Evolutionary conservation across 2,797 vertebrate species (phyloP).

Genomic region (Chlorospingus semifuscus): DNA sequence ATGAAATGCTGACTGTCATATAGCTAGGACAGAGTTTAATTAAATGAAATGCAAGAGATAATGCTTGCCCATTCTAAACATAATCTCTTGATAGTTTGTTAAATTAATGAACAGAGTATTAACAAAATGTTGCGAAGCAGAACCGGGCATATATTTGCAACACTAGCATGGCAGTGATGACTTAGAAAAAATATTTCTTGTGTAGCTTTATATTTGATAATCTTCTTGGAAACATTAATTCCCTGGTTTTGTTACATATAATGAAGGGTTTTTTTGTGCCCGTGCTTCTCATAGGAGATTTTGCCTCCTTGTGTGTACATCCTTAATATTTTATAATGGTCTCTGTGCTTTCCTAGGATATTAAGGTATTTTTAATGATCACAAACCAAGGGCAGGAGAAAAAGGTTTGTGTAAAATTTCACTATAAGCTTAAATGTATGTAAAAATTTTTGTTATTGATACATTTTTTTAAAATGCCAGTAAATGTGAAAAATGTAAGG

Average conservation of each 20-base stretch:
- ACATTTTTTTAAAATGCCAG: neutral
- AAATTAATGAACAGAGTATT: conserved; percentile 72
- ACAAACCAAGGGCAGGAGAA: neutral
- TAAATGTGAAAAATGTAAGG: neutral
- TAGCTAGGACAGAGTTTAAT: conserved; percentile 71
- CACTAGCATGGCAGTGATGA: neutral
- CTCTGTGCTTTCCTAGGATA: neutral
- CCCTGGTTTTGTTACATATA: neutral
- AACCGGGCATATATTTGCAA: conserved; percentile 43
- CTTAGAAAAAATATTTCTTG: conserved; percentile 7
- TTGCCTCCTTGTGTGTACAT: neutral
- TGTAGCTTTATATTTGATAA: conserved; percentile 21
- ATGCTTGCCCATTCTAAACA: conserved; percentile 62
- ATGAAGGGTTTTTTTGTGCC: neutral
- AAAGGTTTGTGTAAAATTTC: neutral
- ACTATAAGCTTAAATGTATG: neutral
- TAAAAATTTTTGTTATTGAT: neutral
- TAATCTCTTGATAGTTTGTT: conserved; percentile 73
- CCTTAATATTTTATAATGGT: neutral
- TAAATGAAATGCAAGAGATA: conserved; percentile 75
- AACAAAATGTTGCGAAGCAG: conserved; percentile 60
- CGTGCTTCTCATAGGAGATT: neutral
- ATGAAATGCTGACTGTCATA: conserved; percentile 70
- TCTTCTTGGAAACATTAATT: neutral
- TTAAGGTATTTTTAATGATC: neutral